Percentiles rank a stretch among this genome's conserved stretches.
Conservation (phyloP, 2,888 invertebrate genomes). For the Ormyrus labotus region DNA sequence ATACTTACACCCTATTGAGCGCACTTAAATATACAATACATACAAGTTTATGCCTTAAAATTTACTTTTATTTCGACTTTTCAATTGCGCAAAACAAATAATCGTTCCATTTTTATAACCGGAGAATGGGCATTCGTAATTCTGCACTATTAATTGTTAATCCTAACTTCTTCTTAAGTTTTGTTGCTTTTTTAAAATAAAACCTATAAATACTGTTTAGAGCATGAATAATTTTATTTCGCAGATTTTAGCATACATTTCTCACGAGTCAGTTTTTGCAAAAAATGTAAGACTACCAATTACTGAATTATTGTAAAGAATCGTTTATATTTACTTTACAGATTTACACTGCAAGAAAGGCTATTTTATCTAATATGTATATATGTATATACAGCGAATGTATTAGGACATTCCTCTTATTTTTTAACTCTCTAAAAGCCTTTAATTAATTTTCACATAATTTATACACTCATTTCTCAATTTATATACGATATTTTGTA, state of each 20-base stretch:
- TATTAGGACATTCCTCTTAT: conserved; percentile 36
- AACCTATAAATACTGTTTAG: conserved; percentile 54
- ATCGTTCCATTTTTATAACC: conserved; percentile 17
- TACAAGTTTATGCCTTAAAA: conserved; percentile 55
- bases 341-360: conserved; percentile 50
- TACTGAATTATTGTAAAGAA: conserved; percentile 37
- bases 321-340: conserved; percentile 44
- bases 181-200: conserved; percentile 41
- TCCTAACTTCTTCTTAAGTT: conserved; percentile 1
- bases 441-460: conserved; percentile 46
- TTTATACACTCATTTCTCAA: conserved; percentile 52
- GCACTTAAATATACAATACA: conserved; percentile 56
- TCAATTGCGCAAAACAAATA: conserved; percentile 35
- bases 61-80: conserved; percentile 27
- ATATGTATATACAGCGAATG: conserved; percentile 51
- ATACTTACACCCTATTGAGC: conserved; percentile 34
- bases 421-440: conserved; percentile 34
- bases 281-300: conserved; percentile 32
- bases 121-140: conserved; percentile 15
- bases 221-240: conserved; percentile 39
- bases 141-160: conserved; percentile 28
- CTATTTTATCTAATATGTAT: conserved; percentile 42
- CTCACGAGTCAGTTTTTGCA: conserved; percentile 15
- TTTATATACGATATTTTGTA: conserved; percentile 48
- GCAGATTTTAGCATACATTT: conserved; percentile 23